These are phyloP conservation scores for Gymnocypris eckloni DNA, from an alignment of 2,797 vertebrate genomes.

Conservation along the genomic window DNA sequence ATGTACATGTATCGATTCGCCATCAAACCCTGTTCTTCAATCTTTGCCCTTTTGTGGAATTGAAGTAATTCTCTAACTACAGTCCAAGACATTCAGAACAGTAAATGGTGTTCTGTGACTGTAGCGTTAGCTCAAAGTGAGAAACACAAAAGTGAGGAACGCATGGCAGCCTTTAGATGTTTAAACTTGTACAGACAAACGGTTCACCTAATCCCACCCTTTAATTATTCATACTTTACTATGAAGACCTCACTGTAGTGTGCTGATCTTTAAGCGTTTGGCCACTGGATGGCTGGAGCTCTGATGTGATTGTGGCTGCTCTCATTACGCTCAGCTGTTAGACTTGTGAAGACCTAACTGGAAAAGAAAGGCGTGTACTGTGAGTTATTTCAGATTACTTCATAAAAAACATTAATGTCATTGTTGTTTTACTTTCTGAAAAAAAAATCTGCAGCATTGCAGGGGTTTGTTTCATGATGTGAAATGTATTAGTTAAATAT, in stretches of 20 bases:
- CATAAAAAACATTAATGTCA: neutral
- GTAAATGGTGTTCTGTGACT: neutral
- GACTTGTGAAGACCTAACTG: slow-evolving; percentile 9
- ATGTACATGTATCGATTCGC: neutral
- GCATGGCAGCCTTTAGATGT: slow-evolving; percentile 22
- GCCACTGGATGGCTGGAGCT: slow-evolving; percentile 59
- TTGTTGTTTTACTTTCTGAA: neutral
- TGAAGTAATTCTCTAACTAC: neutral
- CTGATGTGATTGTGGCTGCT: slow-evolving; percentile 39
- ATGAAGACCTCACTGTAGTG: slow-evolving; percentile 72
- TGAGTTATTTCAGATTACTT: slow-evolving; percentile 26
- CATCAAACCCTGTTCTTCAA: slow-evolving; percentile 3
- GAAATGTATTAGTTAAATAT: neutral
- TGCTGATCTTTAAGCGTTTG: slow-evolving; percentile 67
- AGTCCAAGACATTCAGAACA: neutral
- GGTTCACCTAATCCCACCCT: slow-evolving; percentile 75
- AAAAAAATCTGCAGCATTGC: neutral
- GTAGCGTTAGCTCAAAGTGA: neutral
- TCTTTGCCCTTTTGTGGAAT: neutral
- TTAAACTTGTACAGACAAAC: slow-evolving; percentile 34
- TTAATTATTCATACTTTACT: slow-evolving; percentile 79
- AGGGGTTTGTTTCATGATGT: neutral
- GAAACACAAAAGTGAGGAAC: neutral
- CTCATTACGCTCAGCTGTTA: slow-evolving; percentile 10
- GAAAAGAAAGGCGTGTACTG: neutral